These are phyloP conservation scores for Drosophila yakuba DNA, from an alignment of 1,140 invertebrate species.

Conservation along the genomic window DNA sequence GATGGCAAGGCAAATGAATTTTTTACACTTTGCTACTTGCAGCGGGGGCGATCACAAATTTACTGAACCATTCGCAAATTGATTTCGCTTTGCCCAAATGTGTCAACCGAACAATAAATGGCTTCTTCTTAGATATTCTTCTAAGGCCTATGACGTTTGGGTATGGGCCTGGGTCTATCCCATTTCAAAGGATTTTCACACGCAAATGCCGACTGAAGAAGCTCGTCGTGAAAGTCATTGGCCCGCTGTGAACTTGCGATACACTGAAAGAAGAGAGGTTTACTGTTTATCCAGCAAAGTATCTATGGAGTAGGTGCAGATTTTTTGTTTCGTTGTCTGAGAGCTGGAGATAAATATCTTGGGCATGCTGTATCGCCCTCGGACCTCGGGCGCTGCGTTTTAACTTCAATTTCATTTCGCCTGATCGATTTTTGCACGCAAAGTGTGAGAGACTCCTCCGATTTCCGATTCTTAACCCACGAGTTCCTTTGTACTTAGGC, in stretches of 20 bases:
- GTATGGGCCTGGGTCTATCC: conserved; percentile 37
- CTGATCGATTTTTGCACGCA: conserved; percentile 83
- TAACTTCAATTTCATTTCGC: conserved; percentile 81
- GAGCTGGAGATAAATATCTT: conserved; percentile 40
- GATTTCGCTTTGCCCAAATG: conserved; percentile 64
- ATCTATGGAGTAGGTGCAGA: conserved; percentile 1
- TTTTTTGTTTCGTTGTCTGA: conserved; percentile 10
- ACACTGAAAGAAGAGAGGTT: conserved; percentile 5
- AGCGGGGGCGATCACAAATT: conserved; percentile 19
- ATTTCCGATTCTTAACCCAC: background rate
- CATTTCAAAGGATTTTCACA: conserved; percentile 78
- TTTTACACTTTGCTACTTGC: conserved; percentile 61
- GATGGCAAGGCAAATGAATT: conserved; percentile 70
- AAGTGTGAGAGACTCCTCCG: conserved; percentile 75
- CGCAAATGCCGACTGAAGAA: conserved; percentile 66
- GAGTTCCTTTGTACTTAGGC: conserved; percentile 68
- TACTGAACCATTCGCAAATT: conserved; percentile 74
- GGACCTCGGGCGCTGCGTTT: conserved; percentile 63
- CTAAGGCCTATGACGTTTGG: no score
- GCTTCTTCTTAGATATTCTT: background rate
- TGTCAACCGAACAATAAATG: conserved; percentile 49
- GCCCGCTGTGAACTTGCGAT: conserved; percentile 28
- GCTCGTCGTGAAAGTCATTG: conserved; percentile 39
- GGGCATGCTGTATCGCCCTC: conserved; percentile 52
- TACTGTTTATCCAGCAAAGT: background rate